Evolutionary conservation across 2,888 invertebrate genomes (phyloP), one percentile per base, ranked within the genome.

Genomic region (Linyphia triangularis): DNA sequence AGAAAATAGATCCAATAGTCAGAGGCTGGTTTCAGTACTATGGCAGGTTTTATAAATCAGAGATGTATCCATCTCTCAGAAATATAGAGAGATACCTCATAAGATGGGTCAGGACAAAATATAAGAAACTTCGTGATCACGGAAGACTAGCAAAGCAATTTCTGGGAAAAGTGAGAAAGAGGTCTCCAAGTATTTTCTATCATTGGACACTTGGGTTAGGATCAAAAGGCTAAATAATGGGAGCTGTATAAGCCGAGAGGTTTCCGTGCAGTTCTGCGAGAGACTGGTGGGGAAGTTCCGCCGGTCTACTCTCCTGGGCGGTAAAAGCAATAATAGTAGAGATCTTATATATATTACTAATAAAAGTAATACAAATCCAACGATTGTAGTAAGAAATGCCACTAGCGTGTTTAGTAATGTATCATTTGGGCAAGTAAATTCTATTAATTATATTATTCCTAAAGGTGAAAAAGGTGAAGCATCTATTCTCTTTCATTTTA

Each of bases 1-100:
- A 63, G 63, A 63, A 63, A 63, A 63, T 63, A 63, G 63, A 63
- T 63, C 63, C 63, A 63, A 63, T 63, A 63, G 63, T 63, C 63
- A 63, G 63, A 63, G 63, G 63, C 63, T 63, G 63, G 63, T 63
- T 63, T 63, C 63, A 63, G 63, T 63, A 63, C 63, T 63, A 63
- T 63, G 63, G 63, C 63, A 63, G 63, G 63, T 63, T 63, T 63
- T 43, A 43, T 43, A 43, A 43, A 43, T 43, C 43, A n/a, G 43
- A 43, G 43, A 43, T 43, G 43, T 43, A 43, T 43, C 10, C 43
- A 43, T 43, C 43, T 43, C 43, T 43, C 43, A 43, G 43, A 43
- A 43, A 43, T 6, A 43, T 43, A 43, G 43, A 43, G 43, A 43
- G 43, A 43, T 43, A 43, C 43, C 43, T 43, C 43, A 43, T 43